Evolutionary conservation across 2,888 invertebrate genomes (phyloP).

Genomic region (Lepidocyrtinus sp.): DNA sequence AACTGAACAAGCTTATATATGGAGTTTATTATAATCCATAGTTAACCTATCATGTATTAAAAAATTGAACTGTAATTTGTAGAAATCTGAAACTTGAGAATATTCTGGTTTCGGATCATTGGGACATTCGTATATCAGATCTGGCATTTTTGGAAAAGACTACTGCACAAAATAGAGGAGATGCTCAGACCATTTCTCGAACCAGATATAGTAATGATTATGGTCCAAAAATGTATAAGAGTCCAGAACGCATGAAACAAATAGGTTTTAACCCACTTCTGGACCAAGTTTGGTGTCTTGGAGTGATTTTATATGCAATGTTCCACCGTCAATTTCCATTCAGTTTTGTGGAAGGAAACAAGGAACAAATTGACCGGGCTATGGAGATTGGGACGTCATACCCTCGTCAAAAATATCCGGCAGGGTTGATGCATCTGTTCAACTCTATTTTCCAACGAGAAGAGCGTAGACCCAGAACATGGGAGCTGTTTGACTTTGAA

Average conservation of each 20-base stretch:
- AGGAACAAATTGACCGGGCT: slow-evolving; percentile 14
- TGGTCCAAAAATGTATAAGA: slow-evolving; percentile 43
- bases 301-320: slow-evolving; percentile 47
- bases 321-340: slow-evolving; percentile 48
- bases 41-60: neutral
- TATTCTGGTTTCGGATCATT: slow-evolving; percentile 42
- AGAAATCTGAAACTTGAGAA: slow-evolving; percentile 54
- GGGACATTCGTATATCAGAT: slow-evolving; percentile 45
- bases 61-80: no score
- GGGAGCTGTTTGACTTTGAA: slow-evolving; percentile 30
- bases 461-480: slow-evolving; percentile 31
- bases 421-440: slow-evolving; percentile 19
- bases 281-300: slow-evolving; percentile 54
- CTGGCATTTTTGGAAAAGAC: slow-evolving; percentile 44
- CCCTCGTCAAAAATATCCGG: slow-evolving; percentile 14
- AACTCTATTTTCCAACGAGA: slow-evolving; percentile 15
- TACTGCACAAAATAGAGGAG: slow-evolving; percentile 45
- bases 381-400: slow-evolving; percentile 23
- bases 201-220: slow-evolving; percentile 36
- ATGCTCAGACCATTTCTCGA: slow-evolving; percentile 34
- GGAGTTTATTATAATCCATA: neutral
- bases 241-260: slow-evolving; percentile 47
- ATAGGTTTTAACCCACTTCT: slow-evolving; percentile 43
- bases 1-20: neutral
- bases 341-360: slow-evolving; percentile 28